Conservation (phyloP, 2,888 invertebrate genomes). For the Eupeodes latifasciatus region DNA sequence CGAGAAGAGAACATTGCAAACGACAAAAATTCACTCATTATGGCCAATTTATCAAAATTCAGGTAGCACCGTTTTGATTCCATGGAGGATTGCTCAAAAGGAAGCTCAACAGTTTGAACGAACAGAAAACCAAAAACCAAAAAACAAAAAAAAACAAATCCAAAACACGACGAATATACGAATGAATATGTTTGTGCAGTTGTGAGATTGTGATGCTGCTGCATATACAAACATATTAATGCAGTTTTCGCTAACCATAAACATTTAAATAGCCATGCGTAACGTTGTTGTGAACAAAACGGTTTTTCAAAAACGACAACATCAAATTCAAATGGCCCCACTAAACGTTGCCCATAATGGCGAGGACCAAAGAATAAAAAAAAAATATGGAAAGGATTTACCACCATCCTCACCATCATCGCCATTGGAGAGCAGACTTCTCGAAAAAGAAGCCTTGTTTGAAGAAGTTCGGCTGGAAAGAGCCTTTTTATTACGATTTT, state of each 20-base stretch:
- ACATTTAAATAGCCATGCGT: conserved; percentile 76
- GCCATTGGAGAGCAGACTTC: neutral
- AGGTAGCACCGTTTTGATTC: conserved; percentile 73
- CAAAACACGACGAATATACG: conserved; percentile 24
- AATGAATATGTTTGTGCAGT: conserved; percentile 27
- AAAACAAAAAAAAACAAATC: conserved; percentile 33
- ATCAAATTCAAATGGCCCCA: conserved; percentile 74
- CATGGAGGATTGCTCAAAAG: conserved; percentile 66
- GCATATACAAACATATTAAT: conserved; percentile 66
- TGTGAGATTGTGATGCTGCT: neutral
- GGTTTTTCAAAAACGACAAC: conserved; percentile 73
- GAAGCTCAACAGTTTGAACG: conserved; percentile 48
- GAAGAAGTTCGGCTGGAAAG: conserved; percentile 48
- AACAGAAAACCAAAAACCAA: neutral
- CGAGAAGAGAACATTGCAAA: conserved; percentile 64
- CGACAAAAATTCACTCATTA: conserved; percentile 77
- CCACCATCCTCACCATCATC: conserved; percentile 30
- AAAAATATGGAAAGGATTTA: conserved; percentile 31
- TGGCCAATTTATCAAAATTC: conserved; percentile 77
- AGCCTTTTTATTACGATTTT: conserved; percentile 13
- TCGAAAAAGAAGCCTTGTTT: conserved; percentile 48
- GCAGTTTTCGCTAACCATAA: conserved; percentile 74
- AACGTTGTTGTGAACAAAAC: conserved; percentile 75
- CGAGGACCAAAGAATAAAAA: conserved; percentile 1
- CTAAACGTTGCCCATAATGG: conserved; percentile 65